Base-by-base conservation (phyloP, 2,888 invertebrate genomes). In the Drosophila kokeensis region DNA sequence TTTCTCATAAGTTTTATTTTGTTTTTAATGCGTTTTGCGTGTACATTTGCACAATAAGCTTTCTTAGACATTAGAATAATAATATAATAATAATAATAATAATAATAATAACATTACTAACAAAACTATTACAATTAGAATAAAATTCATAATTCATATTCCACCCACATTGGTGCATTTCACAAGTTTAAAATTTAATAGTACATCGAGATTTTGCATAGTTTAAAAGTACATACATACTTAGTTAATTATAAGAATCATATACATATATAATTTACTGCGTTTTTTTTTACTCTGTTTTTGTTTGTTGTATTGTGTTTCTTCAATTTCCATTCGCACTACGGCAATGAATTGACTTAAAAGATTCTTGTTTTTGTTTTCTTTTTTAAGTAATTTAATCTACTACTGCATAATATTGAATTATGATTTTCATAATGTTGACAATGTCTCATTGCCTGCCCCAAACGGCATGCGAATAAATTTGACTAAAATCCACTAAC, bases 51-150 rank as follows among this genome's bases (percentile, higher is more conserved):
- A 85, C 84, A 85, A 81, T 84, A 84, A 84, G 84, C 89, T 82
- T 84, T 82, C 89, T 84, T 89, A 89, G 57, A 71, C 69, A 81
- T 80, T 84, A 89, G 63, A 73, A 81, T 78, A 81, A 77, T 86
- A 75, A 68, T 83, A 84, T 86, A 84, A 82, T 79, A 83, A 36
- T 21, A 18, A 18, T 38, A 21, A 79, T 38, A 21, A 79, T 84
- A 60, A 81, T 82, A 81, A 80, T 87, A 79, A 91, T 92, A 91
- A 91, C 92, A 91, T 91, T 92, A 92, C 90, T 90, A 91, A 91
- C 91, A 92, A 91, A 91, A 91, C 87, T 85, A 81, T 90, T 87
- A 90, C 89, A 86, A 74, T 90, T 81, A 87, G 82, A 84, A 89
- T 87, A 89, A 85, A 89, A 89, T 87, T 79, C 65, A 76, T 85